Conservation (phyloP, 1,140 invertebrate genomes). For the Acyrthosiphon pisum region DNA sequence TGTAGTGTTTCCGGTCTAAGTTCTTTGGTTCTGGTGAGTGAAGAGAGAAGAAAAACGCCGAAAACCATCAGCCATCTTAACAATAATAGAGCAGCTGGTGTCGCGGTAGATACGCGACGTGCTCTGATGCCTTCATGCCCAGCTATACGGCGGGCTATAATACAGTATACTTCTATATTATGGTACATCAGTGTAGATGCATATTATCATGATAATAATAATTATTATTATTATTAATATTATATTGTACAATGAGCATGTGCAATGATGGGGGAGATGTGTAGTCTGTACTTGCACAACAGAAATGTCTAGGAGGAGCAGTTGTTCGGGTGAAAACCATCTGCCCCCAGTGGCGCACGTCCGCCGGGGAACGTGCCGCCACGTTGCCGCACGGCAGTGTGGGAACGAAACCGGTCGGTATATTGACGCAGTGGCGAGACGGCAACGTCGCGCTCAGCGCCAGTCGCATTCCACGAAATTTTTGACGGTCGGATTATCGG, state of each 20-base stretch:
- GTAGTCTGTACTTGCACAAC: conserved; percentile 44
- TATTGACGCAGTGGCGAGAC: neutral
- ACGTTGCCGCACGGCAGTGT: conserved; percentile 16
- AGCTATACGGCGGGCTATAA: neutral
- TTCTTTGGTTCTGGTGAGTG: neutral
- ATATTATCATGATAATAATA: neutral
- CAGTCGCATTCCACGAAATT: conserved; percentile 46
- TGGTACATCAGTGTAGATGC: too few relatives aligned
- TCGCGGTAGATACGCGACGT: neutral
- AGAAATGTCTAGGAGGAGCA: neutral
- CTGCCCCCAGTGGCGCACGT: neutral
- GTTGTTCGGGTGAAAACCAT: conserved; percentile 45
- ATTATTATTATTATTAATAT: conserved; percentile 13
- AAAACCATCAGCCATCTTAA: neutral
- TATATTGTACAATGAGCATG: neutral
- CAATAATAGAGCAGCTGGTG: neutral
- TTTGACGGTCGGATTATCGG: neutral
- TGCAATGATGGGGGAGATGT: neutral
- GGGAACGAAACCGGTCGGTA: conserved; percentile 14
- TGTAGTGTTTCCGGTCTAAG: neutral
- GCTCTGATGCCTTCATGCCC: neutral
- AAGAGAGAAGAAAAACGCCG: neutral
- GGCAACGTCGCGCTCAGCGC: conserved; percentile 38
- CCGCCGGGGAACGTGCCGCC: conserved; percentile 46
- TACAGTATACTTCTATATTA: neutral